Conservation (phyloP, 2,888 invertebrate species). For the Meliscaeva auricollis region DNA sequence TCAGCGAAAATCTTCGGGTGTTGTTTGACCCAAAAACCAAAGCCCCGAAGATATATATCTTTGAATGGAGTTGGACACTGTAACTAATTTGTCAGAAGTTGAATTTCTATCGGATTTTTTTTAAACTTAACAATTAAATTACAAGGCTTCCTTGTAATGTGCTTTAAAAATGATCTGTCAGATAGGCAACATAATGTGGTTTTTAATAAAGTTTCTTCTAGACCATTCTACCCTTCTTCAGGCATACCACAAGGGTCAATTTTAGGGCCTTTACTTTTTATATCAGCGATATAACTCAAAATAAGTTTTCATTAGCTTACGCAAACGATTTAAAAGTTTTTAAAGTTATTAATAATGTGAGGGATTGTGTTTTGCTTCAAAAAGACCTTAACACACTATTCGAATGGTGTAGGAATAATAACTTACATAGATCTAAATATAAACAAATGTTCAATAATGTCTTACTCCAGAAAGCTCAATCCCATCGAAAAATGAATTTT, state of each 20-base stretch:
- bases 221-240: background rate
- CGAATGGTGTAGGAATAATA: too few species aligned
- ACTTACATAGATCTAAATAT: background rate
- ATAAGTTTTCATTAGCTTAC: conserved; percentile 1
- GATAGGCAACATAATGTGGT: conserved; percentile 1
- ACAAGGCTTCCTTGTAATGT: background rate
- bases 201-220: background rate
- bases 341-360: background rate
- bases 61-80: too few species aligned
- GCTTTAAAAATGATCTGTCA: background rate
- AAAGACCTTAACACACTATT: too few species aligned
- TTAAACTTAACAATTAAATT: too few species aligned
- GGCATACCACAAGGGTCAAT: background rate
- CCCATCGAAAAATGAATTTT: too few species aligned
- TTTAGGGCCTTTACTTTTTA: background rate
- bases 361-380: background rate
- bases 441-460: conserved; percentile 10
- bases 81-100: too few species aligned
- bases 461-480: background rate
- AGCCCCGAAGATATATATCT: too few species aligned
- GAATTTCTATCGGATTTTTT: too few species aligned
- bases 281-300: background rate
- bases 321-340: conserved; percentile 1
- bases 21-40: too few species aligned
- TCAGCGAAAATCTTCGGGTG: too few species aligned